These are phyloP conservation scores for Sthenelais limicola DNA, from an alignment of 2,888 invertebrate genomes.

Conservation along the genomic window DNA sequence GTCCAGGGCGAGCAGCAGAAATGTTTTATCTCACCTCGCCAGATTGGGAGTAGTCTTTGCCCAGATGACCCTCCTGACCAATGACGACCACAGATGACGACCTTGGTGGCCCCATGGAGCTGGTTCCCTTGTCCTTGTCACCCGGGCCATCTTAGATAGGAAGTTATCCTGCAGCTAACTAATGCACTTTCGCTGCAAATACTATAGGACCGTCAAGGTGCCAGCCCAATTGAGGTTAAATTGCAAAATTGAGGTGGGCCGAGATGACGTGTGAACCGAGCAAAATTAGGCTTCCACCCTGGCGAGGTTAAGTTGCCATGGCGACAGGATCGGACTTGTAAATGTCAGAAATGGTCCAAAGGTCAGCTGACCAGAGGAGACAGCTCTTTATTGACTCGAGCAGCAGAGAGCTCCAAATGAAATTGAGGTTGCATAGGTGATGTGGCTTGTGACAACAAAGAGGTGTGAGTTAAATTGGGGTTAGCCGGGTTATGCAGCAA, in stretches of 20 bases:
- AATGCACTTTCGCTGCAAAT: constrained; percentile 22
- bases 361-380: background rate
- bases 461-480: constrained; percentile 9
- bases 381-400: constrained; percentile 15
- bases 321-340: constrained; percentile 21
- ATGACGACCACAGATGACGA: constrained; percentile 17
- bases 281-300: background rate
- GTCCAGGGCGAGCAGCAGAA: background rate
- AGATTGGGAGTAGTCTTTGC: constrained; percentile 9
- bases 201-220: background rate
- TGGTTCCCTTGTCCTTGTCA: constrained; percentile 2
- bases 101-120: background rate
- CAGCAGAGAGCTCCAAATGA: constrained; percentile 1
- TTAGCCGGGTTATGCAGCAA: constrained; percentile 5
- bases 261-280: background rate
- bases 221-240: constrained; percentile 18
- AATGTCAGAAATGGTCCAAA: constrained; percentile 6
- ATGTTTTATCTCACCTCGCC: constrained; percentile 13
- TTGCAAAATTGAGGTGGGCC: background rate
- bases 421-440: constrained; percentile 11
- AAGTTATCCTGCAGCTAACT: constrained; percentile 15
- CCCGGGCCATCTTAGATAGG: background rate
- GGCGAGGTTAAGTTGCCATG: constrained; percentile 22
- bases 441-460: constrained; percentile 12
- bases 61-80: background rate